Base-by-base conservation (phyloP, 2,888 invertebrate genomes). In the Hyposoter dolosus region DNA sequence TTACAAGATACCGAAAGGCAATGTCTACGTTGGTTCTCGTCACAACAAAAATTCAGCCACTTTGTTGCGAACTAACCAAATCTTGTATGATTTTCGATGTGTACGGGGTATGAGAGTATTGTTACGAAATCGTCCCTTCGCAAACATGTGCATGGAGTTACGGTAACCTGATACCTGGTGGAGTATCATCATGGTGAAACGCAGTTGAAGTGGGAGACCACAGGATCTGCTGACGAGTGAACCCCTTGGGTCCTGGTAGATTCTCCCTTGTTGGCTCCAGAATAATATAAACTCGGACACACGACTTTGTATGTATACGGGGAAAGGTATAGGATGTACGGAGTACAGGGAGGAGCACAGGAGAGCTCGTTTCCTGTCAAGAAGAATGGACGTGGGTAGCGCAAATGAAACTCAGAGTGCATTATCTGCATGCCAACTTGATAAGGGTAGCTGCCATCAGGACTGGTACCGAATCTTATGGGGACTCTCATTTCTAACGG, bases 401-500 rank as follows among this genome's bases (percentile, higher is more conserved):
- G 78, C 82, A 84, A 87, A 85, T 89, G 85, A 88, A 88, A 87
- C 83, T 60, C 77, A 17, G 82, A 75, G 79, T 86, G 84, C 87
- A 85, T 88, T 88, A 88, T 87, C 83, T 88, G 85, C 84, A 87
- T 87, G 83, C 83, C 77, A 83, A 74, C 75, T 69, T 87, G 85
- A 87, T 80, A 85, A 88, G 84, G 89, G 87, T 86, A 80, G 66
- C 84, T 77, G 78, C 78, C 65, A 40, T 40, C 40, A 66, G 10
- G 66, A 19, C 65, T 60, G 32, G 45, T 79, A 56, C 56, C 5
- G 32, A 17, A n/a, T 66, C 53, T 78, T 71, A 69, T 68, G 77
- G 74, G 77, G 50, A 35, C 65, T 74, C 53, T 43, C 12, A 45
- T 63, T 45, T 69, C 71, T 19, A 35, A 35, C 50, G 35, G 17